A percentile compares a stretch with the other conserved stretches of the same genome.
phyloP scores from a whole-genome alignment of 2,888 invertebrate genomes.

The Laspeyria flexula region DNA sequence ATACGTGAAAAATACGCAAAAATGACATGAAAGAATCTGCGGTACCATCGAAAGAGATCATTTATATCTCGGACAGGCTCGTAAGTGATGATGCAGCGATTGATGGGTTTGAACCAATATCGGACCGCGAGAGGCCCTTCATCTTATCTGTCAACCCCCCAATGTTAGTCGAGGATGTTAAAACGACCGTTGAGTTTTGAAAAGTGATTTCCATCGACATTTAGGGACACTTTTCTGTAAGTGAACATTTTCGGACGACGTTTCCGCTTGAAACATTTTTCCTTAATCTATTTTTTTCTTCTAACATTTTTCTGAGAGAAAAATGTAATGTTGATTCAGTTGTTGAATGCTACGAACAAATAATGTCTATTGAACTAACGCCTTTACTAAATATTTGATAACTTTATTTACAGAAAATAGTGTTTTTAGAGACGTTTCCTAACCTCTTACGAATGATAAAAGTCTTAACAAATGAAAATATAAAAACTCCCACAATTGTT shows the following conservation, averaged over 20 bases:
- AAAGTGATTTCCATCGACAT: conserved; percentile 28
- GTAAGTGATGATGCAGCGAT: conserved; percentile 39
- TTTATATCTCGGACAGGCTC: conserved; percentile 32
- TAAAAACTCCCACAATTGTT: too few relatives aligned
- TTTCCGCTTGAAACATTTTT: background rate
- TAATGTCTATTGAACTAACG: too few relatives aligned
- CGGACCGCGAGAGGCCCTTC: conserved; percentile 20
- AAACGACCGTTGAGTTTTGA: conserved; percentile 13
- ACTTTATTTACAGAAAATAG: too few relatives aligned
- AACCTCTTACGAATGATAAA: too few relatives aligned
- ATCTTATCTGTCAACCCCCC: conserved; percentile 23
- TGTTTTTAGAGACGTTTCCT: too few relatives aligned
- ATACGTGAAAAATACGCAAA: background rate
- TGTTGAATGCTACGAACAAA: too few relatives aligned
- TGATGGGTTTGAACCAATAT: conserved; percentile 22
- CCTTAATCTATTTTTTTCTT: background rate
- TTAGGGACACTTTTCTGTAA: conserved; percentile 11
- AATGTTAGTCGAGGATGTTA: background rate
- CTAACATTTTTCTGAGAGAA: background rate
- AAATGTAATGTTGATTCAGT: background rate
- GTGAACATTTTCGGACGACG: conserved; percentile 3
- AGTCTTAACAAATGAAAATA: too few relatives aligned
- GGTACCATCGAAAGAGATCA: conserved; percentile 13
- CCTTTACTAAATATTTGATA: too few relatives aligned
- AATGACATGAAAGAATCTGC: conserved; percentile 7